A percentile compares a stretch with the other conserved stretches of the same genome.
Evolutionary conservation across 2,797 vertebrate genomes (phyloP).

Genomic region (Tapirus indicus): DNA sequence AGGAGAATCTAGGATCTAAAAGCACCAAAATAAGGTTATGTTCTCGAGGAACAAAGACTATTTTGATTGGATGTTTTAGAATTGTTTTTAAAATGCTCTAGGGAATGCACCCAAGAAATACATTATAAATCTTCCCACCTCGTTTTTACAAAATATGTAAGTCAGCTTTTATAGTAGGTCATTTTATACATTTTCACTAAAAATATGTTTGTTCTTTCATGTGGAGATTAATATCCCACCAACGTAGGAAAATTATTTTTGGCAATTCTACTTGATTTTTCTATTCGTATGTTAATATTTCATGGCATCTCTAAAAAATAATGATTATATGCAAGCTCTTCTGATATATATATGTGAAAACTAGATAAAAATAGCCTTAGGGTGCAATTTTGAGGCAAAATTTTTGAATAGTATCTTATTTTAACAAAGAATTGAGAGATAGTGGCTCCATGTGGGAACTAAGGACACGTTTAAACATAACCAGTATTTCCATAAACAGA

Average conservation of each 20-base stretch:
- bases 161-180: background rate
- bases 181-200: background rate
- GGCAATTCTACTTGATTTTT: background rate
- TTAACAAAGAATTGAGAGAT: background rate
- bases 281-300: background rate
- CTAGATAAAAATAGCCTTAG: background rate
- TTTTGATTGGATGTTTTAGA: background rate
- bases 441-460: background rate
- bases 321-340: background rate
- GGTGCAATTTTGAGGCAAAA: background rate
- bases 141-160: background rate
- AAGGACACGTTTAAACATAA: background rate
- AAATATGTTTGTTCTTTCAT: background rate
- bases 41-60: background rate
- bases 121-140: background rate
- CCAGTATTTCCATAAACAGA: background rate
- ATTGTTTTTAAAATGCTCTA: background rate
- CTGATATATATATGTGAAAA: too few species aligned
- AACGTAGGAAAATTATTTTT: background rate
- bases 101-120: background rate
- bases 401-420: background rate
- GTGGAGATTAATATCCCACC: background rate
- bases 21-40: background rate
- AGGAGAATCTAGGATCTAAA: background rate
- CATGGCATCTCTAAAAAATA: background rate